Evolutionary conservation across 2,888 invertebrate species (phyloP), one percentile per base, ranked within the genome.

Genomic region (Rhogogaster chlorosoma): DNA sequence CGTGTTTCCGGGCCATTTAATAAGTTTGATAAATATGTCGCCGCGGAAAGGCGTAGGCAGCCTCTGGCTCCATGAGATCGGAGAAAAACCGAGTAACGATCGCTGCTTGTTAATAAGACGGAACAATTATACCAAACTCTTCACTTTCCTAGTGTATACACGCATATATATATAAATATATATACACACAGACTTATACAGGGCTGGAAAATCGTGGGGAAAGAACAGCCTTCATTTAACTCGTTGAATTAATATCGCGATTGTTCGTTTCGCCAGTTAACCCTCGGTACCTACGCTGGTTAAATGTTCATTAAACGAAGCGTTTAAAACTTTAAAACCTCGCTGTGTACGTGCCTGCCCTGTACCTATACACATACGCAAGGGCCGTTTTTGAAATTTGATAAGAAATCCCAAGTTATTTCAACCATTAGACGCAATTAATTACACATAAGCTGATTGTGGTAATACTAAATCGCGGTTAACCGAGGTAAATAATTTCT

Each of bases 21-120:
- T 83, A 83, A 83, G 45, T 83, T 70, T 83, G 83, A 83, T 83
- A 67, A 83, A 83, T 83, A 83, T 67, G 70, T 83, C 83, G 29
- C 29, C 53, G 77, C 15, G 2, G 32, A 49, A 10, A 53, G 18
- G 45, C 45, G 45, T 45, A 45, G 38, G 38, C 38, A 42, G 10
- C 38, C 9, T 10, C 26, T 12, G 29, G 22, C 32, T 64, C 2
- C 2, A 49, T 2, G 29, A 32, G 77, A 45, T 32, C 49, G 18
- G 49, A 29, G 49, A 61, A 57, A 45, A 38, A 29, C 18, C 49
- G 77, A 77, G 57, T 49, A 49, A 67, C 67, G n/a, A 29, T 61
- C 67, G 32, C 29, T 26, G 45, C 45, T 83, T 70, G 67, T 61
- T 83, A 83, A 83, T 83, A 83, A 83, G 83, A 83, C 67, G 29